Conservation (phyloP, 2,113 vertebrate genomes). For the Nycticebus coucang region DNA sequence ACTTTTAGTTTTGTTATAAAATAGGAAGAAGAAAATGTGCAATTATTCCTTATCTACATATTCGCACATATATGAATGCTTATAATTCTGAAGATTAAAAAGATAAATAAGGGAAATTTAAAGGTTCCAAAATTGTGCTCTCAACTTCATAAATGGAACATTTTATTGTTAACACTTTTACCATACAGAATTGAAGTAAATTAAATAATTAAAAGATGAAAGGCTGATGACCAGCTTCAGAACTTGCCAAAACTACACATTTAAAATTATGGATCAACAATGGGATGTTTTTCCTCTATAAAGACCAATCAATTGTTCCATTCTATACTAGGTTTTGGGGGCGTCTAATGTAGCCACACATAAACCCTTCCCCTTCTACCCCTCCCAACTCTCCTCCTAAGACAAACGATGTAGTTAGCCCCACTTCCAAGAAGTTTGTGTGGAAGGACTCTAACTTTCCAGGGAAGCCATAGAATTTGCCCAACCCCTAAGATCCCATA, state of each 20-base stretch:
- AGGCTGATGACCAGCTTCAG: not conserved
- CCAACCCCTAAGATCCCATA: too few species aligned
- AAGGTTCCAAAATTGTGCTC: not conserved
- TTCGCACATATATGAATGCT: not conserved
- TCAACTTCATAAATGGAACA: not conserved
- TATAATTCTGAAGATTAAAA: not conserved
- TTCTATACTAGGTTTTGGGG: conserved; percentile 60
- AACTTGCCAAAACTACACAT: conserved; percentile 59
- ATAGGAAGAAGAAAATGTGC: not conserved
- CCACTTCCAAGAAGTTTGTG: too few species aligned
- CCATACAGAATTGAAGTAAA: not conserved
- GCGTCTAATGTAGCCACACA: too few species aligned
- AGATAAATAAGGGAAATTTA: not conserved
- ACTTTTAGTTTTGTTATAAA: not conserved
- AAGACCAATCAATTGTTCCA: conserved; percentile 68
- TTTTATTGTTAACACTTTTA: not conserved
- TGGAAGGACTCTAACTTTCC: too few species aligned
- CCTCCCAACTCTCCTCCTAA: too few species aligned
- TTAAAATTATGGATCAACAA: conserved; percentile 72
- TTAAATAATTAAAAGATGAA: conserved; percentile 36
- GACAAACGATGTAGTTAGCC: too few species aligned
- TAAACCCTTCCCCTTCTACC: too few species aligned
- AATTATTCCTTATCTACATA: not conserved
- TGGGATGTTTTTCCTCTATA: conserved; percentile 61
- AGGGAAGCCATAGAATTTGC: too few species aligned